A percentile compares a stretch with the other conserved stretches of the same genome.
Conservation (phyloP, 2,797 vertebrate genomes). For the Alca torda region DNA sequence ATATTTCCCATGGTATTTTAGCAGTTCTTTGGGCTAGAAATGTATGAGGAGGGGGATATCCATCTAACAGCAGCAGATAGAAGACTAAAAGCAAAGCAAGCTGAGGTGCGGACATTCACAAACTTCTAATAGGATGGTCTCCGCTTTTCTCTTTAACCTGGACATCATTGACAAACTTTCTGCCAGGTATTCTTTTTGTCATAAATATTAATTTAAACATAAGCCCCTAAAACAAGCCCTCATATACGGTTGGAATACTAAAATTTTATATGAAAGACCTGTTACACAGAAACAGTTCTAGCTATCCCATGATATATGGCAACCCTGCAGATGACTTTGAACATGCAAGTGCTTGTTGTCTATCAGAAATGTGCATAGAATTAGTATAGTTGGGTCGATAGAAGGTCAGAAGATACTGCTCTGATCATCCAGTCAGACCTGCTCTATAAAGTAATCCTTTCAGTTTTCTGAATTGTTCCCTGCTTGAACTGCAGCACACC, state of each 20-base stretch:
- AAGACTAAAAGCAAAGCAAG: not conserved
- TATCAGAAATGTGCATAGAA: not conserved
- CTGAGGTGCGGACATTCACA: not conserved
- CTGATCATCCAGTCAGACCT: not conserved
- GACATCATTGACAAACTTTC: not conserved
- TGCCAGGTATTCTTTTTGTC: not conserved
- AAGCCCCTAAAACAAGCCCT: not conserved
- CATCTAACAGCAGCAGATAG: not conserved
- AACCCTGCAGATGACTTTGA: not conserved
- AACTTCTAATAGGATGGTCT: not conserved
- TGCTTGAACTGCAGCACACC: not conserved
- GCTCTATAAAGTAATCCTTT: not conserved
- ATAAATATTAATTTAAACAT: not conserved
- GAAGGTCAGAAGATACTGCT: not conserved
- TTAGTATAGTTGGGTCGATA: not conserved
- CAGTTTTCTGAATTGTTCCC: not conserved
- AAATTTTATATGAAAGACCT: not conserved
- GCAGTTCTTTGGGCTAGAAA: not conserved
- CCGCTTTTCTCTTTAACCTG: not conserved
- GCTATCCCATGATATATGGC: too few species aligned
- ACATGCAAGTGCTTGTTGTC: fast-evolving
- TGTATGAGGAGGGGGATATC: not conserved
- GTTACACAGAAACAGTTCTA: not conserved
- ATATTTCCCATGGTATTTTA: not conserved
- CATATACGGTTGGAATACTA: not conserved